Conservation (phyloP, 2,113 vertebrate species). For the Bettongia penicillata region DNA sequence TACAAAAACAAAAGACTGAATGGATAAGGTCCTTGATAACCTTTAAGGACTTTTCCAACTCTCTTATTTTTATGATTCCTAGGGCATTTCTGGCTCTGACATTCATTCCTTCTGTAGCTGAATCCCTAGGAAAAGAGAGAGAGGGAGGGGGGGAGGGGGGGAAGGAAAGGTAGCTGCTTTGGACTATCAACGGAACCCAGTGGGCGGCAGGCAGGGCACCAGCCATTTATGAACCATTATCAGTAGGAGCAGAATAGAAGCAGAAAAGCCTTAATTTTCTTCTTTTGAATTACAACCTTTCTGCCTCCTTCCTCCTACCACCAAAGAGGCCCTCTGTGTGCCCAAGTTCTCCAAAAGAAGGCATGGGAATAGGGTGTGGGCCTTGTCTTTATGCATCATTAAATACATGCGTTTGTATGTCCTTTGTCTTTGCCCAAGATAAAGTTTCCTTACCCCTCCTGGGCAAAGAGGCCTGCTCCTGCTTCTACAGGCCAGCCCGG, state of each 20-base stretch:
- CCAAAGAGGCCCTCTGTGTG: conserved; percentile 60
- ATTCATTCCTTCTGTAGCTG: background rate
- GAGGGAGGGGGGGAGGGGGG: background rate
- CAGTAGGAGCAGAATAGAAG: conserved; percentile 66
- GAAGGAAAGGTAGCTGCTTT: background rate
- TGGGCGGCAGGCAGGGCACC: background rate
- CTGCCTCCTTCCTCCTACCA: conserved; percentile 68
- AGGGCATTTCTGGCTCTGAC: background rate
- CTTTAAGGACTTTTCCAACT: background rate
- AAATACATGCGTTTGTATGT: conserved; percentile 49
- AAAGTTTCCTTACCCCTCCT: conserved; percentile 20
- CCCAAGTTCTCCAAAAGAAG: conserved; percentile 63
- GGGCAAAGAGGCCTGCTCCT: conserved; percentile 46
- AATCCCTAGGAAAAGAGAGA: background rate
- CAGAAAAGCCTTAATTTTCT: conserved; percentile 70
- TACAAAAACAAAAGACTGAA: background rate
- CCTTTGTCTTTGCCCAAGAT: conserved; percentile 67
- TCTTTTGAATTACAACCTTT: conserved; percentile 65
- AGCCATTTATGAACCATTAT: conserved; percentile 72
- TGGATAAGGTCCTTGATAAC: background rate
- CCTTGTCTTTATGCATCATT: conserved; percentile 2
- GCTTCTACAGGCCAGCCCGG: background rate
- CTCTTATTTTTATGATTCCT: background rate
- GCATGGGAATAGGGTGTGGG: conserved; percentile 29
- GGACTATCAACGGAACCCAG: background rate